A percentile compares a stretch with the other conserved stretches of the same genome.
Conservation (phyloP, 2,888 invertebrate genomes). For the Meganola albula region DNA sequence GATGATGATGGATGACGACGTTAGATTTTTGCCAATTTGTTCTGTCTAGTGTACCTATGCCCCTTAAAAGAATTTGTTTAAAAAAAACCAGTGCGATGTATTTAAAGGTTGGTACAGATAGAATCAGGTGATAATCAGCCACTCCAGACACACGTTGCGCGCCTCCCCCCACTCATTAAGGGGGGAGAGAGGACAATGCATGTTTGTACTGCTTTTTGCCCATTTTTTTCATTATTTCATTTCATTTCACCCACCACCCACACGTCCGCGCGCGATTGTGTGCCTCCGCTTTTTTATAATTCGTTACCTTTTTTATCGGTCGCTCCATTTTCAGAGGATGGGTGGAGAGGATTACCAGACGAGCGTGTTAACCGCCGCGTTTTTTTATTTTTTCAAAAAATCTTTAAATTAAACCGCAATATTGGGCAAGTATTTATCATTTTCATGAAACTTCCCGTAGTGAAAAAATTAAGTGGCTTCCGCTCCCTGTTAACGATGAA, state of each 20-base stretch:
- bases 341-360: constrained; percentile 46
- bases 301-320: constrained; percentile 78
- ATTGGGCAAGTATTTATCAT: no score
- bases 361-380: constrained; percentile 38
- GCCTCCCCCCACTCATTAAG: constrained; percentile 67
- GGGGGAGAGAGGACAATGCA: constrained; percentile 70
- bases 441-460: no score
- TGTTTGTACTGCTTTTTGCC: constrained; percentile 77
- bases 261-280: constrained; percentile 76
- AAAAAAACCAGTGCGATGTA: constrained; percentile 22
- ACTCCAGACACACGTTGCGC: constrained; percentile 60
- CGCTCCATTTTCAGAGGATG: constrained; percentile 76
- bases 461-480: no score
- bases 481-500: no score
- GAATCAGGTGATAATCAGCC: constrained; percentile 74
- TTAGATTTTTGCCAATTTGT: no score
- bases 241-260: constrained; percentile 75
- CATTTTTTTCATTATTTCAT: constrained; percentile 79
- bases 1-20: no score
- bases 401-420: no score
- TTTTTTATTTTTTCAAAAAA: no score
- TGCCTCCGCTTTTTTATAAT: constrained; percentile 76
- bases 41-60: no score
- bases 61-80: no score
- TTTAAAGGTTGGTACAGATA: constrained; percentile 42